Evolutionary conservation across 2,113 vertebrate species (phyloP), one percentile per base, ranked within the genome.

Genomic region (Mirza zaza): DNA sequence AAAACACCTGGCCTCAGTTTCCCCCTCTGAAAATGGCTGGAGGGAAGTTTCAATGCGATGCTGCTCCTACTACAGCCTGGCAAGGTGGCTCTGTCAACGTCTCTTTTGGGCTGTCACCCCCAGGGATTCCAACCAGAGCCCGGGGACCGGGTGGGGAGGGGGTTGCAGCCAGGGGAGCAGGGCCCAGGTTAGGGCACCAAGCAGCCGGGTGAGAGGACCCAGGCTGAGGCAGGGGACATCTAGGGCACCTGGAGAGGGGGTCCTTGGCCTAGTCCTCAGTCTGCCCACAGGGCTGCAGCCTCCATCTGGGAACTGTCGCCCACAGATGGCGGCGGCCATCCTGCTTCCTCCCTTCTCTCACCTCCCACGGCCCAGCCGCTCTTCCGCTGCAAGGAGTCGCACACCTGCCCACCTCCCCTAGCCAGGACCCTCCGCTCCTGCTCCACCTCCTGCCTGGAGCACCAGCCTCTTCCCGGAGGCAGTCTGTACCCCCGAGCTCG

Each of bases 401-500:
- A 36, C 29, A 12, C 11, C 82, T 39, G 71, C 50, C 52, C 34
- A 13, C 25, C 7, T 70, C 59, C 68, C 5, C 14, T 57, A 25
- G 36, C 21, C 45, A 1, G 2, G 1, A 12, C 27, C 4, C n/a
- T 32, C 2, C 0, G 4, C 63, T 32, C 10, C 63, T 32, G 5
- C 65, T 25, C 1, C 67, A 8, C 2, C 17, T 45, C 39, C 68
- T 0, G 0, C 45, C 75, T 25, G 32, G 36, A 34, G 1, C 8
- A 8, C 39, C 76, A 15, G 52, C 8, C 55, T 87, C n/a, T 80
- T 59, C 39, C 32, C 18, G 14, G 71, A 57, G 55, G 55, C 20
- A 8, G 55, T 21, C 55, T 57, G 55, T 0, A 3, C 4, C 57
- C 57, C 18, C 39, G 29, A 36, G 23, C 50, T 50, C 34, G 61